Conservation (phyloP, 2,888 invertebrate species). For the Tetheella fluctuosa region DNA sequence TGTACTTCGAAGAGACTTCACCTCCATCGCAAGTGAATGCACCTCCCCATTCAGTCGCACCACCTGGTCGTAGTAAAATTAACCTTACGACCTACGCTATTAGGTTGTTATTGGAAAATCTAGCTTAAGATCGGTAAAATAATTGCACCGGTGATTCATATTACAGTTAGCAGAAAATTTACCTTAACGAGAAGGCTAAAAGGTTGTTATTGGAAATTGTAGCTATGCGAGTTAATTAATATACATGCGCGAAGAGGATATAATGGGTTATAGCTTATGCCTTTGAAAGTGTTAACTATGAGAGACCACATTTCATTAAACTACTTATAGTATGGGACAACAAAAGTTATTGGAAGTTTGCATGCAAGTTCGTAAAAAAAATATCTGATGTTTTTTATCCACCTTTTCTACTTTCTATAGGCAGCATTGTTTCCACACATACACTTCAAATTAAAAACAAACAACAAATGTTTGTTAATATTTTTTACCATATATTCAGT, state of each 20-base stretch:
- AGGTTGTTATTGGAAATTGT: background rate
- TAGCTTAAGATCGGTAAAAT: background rate
- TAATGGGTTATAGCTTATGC: conserved; percentile 16
- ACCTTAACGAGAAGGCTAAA: background rate
- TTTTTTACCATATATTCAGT: too few species aligned
- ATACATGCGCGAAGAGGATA: conserved; percentile 9
- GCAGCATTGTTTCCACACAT: background rate
- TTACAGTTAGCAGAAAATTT: background rate
- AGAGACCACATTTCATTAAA: background rate
- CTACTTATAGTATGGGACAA: background rate
- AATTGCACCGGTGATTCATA: background rate
- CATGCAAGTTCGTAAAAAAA: background rate
- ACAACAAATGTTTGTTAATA: too few species aligned
- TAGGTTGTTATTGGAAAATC: conserved; percentile 1
- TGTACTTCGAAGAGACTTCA: conserved; percentile 70
- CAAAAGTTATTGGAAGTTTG: background rate
- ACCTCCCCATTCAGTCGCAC: conserved; percentile 88
- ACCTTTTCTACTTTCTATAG: background rate
- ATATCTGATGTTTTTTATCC: background rate
- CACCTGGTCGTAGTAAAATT: conserved; percentile 55
- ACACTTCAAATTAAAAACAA: background rate
- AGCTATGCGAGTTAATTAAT: conserved; percentile 3
- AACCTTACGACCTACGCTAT: conserved; percentile 15
- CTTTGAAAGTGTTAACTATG: background rate
- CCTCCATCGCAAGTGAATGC: conserved; percentile 88